Evolutionary conservation across 2,888 invertebrate genomes (phyloP), one percentile per base, ranked within the genome.

Genomic region (Priapulus caudatus): DNA sequence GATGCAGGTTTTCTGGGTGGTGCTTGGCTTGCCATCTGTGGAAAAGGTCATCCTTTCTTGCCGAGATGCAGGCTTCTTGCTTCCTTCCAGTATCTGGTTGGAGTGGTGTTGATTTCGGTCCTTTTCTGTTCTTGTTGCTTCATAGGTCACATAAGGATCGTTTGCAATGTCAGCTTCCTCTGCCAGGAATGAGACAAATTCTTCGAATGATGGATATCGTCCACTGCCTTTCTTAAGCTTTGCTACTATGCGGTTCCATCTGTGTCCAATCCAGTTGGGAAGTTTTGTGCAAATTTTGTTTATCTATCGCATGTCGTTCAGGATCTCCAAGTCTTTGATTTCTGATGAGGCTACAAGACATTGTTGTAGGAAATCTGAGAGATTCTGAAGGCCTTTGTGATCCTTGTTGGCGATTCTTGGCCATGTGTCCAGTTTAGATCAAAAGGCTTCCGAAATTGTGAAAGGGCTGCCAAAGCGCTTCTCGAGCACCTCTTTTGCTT

Each of bases 381-480:
- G n/a, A n/a, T n/a, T n/a, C n/a, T n/a, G n/a, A 18, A 59, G 23
- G 10, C 47, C 57, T 18, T n/a, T 43, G 22, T 22, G 24, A 47
- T 57, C 55, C 24, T 48, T 47, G n/a, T 45, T 4, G 2, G 43
- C 45, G 20, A 59, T 50, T 43, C 45, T 54, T 19, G 56, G 54
- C 56, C 54, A 59, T 5, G 18, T 20, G 3, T 56, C 54, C 15
- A 59, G 44, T 46, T 53, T 53, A 5, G 54, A 50, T 18, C 58
- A 5, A 33, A 58, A 59, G 18, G 58, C 58, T 22, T 24, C 22
- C 2, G 56, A 52, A 10, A 59, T 19, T 5, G 52, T 44, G 49
- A 54, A 59, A 15, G 55, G 52, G 24, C 57, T 52, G 5, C 59
- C 58, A 33, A 52, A 59, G 19, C 58, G 24, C 23, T 53, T 43